Conservation (phyloP, 2,797 vertebrate genomes). For the Gymnoscopelus braueri region DNA sequence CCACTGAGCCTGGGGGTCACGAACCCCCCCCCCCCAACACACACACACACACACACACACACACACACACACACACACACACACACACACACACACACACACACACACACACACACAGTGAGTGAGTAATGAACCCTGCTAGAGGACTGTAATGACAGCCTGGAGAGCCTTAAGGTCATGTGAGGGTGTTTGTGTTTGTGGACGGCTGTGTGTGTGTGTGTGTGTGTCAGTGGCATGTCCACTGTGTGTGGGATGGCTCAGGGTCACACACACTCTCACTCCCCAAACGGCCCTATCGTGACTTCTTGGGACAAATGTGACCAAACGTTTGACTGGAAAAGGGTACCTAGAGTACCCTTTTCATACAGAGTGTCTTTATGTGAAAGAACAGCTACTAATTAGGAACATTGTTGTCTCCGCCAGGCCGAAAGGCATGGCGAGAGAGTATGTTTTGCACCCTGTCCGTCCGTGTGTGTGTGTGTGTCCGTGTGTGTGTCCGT, state of each 20-base stretch:
- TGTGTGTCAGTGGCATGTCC: not conserved
- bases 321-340: too few species aligned
- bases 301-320: too few species aligned
- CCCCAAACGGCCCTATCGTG: too few species aligned
- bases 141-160: conserved; percentile 29
- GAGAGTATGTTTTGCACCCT: too few species aligned
- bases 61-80: not conserved
- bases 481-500: too few species aligned
- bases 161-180: conserved; percentile 35
- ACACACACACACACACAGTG: conserved; percentile 18
- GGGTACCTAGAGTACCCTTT: too few species aligned
- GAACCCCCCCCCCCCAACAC: conserved; percentile 10
- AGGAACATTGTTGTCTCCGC: too few species aligned
- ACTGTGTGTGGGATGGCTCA: not conserved
- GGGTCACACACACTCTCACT: too few species aligned
- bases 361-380: too few species aligned
- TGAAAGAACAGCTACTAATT: too few species aligned
- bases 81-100: conserved; percentile 1
- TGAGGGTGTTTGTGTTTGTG: not conserved
- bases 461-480: too few species aligned
- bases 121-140: conserved; percentile 42
- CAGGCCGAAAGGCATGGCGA: too few species aligned
- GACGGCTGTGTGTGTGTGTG: not conserved
- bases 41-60: conserved; percentile 3
- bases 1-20: conserved; percentile 35